Percentiles rank a stretch among this genome's conserved stretches.
These are phyloP conservation scores for Nettapus auritus DNA, from an alignment of 2,113 vertebrate species.

Conservation along the genomic window DNA sequence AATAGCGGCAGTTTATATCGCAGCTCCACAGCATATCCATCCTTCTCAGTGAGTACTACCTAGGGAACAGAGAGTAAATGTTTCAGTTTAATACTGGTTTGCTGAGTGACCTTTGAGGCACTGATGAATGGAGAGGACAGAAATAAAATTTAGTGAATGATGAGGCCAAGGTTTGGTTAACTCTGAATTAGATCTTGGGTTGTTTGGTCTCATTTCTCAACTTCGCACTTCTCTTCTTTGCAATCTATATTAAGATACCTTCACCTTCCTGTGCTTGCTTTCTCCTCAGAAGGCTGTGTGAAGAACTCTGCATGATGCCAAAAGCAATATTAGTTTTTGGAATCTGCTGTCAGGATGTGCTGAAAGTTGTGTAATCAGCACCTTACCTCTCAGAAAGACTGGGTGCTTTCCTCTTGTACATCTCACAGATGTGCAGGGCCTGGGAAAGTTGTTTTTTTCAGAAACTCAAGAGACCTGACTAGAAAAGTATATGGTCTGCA, in stretches of 20 bases:
- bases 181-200: not conserved
- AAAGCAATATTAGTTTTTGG: conserved; percentile 64
- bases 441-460: conserved; percentile 29
- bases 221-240: not conserved
- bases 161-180: not conserved
- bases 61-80: not conserved
- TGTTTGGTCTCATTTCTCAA: not conserved
- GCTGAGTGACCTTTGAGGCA: not conserved
- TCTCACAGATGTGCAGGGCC: not conserved
- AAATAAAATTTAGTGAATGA: not conserved
- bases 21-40: not conserved
- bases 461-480: not conserved
- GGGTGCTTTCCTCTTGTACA: conserved; percentile 17
- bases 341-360: conserved; percentile 64
- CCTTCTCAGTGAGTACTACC: not conserved
- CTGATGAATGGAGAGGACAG: not conserved
- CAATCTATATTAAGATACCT: not conserved
- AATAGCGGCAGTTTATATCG: not conserved
- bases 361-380: conserved; percentile 54
- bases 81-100: not conserved
- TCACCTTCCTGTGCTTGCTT: conserved; percentile 26
- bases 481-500: conserved; percentile 34
- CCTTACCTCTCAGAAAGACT: conserved; percentile 45
- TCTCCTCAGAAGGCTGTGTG: conserved; percentile 30
- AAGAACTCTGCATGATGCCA: conserved; percentile 23